A percentile compares a stretch with the other conserved stretches of the same genome.
Conservation (phyloP, 2,888 invertebrate species). For the Scelioninae gen. 2 region DNA sequence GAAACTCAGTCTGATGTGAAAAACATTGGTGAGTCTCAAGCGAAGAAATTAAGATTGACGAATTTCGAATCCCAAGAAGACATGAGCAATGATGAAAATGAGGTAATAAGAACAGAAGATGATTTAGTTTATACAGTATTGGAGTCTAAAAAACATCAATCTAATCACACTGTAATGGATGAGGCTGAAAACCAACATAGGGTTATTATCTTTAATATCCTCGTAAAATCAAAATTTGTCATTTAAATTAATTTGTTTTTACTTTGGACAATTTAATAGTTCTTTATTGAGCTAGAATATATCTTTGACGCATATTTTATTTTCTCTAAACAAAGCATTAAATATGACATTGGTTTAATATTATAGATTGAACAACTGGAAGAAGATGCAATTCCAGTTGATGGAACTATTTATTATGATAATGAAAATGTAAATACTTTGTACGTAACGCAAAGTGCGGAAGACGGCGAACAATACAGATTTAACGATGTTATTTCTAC, state of each 20-base stretch:
- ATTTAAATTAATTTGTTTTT: too few species aligned
- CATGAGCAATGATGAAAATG: slow-evolving; percentile 58
- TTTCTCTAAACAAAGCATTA: too few species aligned
- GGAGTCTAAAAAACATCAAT: slow-evolving; percentile 69
- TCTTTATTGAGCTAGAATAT: too few species aligned
- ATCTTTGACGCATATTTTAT: too few species aligned
- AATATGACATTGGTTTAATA: too few species aligned
- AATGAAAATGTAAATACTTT: slow-evolving; percentile 71
- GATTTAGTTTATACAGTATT: slow-evolving; percentile 73
- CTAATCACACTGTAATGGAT: slow-evolving; percentile 25
- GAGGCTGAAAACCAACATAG: slow-evolving; percentile 42
- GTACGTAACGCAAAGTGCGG: slow-evolving; percentile 69
- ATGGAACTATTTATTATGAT: slow-evolving; percentile 73
- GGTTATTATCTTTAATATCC: slow-evolving; percentile 37
- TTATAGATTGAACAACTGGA: slow-evolving; percentile 69
- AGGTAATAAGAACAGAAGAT: slow-evolving; percentile 71
- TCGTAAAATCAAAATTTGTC: too few species aligned
- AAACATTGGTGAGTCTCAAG: slow-evolving; percentile 18
- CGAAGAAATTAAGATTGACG: slow-evolving; percentile 53
- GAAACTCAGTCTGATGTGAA: slow-evolving; percentile 26
- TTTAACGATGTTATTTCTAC: slow-evolving; percentile 64
- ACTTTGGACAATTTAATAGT: too few species aligned
- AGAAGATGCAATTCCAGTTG: slow-evolving; percentile 69
- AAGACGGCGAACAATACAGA: slow-evolving; percentile 68
- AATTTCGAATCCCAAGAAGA: slow-evolving; percentile 62